phyloP scores from a whole-genome alignment of 1,140 invertebrate genomes.

The Sipha flava region DNA sequence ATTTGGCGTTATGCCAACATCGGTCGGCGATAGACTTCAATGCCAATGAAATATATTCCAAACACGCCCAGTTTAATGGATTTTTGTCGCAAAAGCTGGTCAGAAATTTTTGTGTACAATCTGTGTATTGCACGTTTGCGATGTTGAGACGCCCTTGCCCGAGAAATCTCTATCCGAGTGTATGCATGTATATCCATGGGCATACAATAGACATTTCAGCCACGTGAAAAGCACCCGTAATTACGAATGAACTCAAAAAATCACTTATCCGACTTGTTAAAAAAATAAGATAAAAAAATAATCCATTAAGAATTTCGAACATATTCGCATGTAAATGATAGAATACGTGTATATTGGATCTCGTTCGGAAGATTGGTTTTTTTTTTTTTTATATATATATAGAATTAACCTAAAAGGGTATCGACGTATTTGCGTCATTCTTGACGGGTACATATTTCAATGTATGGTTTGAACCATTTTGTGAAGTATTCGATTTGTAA shows the following conservation, averaged over 20 bases:
- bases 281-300: not conserved
- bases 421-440: no score
- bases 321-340: not conserved
- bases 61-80: conserved; percentile 24
- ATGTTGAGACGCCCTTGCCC: not conserved
- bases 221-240: not conserved
- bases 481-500: not conserved
- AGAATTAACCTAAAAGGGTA: no score
- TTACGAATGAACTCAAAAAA: not conserved
- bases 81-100: not conserved
- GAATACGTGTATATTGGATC: not conserved
- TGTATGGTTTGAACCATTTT: no score
- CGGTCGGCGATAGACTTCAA: not conserved
- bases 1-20: conserved; percentile 17
- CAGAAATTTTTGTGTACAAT: not conserved
- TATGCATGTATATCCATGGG: not conserved
- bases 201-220: not conserved
- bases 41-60: conserved; percentile 28
- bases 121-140: not conserved
- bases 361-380: no score
- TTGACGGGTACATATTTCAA: no score
- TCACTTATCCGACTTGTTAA: not conserved
- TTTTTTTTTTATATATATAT: no score
- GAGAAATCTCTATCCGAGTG: not conserved
- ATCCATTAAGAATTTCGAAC: not conserved